Conservation (phyloP, 2,113 vertebrate species). For the Motacilla tschutschensis region DNA sequence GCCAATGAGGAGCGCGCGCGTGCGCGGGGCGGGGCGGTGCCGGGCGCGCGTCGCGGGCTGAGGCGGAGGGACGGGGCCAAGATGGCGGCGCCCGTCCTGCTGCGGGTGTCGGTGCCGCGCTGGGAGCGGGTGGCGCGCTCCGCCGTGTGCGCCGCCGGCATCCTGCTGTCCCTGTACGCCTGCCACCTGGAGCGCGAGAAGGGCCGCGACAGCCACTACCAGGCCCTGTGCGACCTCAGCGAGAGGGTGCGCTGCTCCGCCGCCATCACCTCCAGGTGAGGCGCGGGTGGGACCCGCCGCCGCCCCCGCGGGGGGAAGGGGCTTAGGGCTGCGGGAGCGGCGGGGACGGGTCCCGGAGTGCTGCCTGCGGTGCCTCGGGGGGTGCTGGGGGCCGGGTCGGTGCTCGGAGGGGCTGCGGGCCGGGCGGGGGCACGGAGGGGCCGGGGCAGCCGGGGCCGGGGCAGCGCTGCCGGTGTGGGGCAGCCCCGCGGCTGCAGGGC, state of each 20-base stretch:
- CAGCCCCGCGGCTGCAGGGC: background rate
- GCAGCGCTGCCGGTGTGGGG: background rate
- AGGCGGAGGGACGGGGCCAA: conserved; percentile 83
- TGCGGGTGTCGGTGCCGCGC: conserved; percentile 96
- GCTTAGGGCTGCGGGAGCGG: background rate
- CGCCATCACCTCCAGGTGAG: conserved; percentile 94
- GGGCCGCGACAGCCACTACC: conserved; percentile 82
- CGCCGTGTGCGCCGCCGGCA: conserved; percentile 89
- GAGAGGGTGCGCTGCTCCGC: conserved; percentile 92
- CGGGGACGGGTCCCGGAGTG: background rate
- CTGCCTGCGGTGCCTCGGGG: background rate
- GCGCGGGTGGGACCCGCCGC: background rate
- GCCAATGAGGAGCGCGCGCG: background rate
- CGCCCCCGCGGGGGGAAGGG: background rate
- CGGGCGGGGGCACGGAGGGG: background rate
- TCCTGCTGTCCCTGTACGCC: conserved; percentile 89
- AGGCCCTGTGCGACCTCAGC: conserved; percentile 90
- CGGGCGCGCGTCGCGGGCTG: conserved; percentile 55
- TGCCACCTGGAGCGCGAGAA: conserved; percentile 93
- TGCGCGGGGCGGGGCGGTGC: background rate
- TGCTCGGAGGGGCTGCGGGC: background rate
- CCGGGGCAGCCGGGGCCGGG: background rate
- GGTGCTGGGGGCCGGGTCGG: no score
- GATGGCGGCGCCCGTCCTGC: conserved; percentile 97
- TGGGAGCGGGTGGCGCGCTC: conserved; percentile 93